Conservation (phyloP, 2,888 invertebrate species). For the Caenorhabditis zanzibari region DNA sequence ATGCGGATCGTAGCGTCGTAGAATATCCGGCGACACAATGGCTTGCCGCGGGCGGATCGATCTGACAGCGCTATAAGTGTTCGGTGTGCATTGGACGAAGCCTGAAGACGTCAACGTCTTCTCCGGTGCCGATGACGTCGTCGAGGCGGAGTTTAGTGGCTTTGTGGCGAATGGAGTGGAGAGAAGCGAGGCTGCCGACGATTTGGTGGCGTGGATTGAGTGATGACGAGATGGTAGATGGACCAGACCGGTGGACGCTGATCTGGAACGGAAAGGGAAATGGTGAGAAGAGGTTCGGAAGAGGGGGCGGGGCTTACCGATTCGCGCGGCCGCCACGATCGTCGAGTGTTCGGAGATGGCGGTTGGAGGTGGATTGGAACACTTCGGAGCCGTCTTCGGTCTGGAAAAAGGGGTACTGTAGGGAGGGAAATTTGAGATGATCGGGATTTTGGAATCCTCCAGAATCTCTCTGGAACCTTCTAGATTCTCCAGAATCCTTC, state of each 20-base stretch:
- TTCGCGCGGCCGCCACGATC: constrained; percentile 57
- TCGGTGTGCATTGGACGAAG: constrained; percentile 52
- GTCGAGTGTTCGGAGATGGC: constrained; percentile 44
- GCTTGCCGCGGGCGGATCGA: constrained; percentile 82
- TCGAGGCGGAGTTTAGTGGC: constrained; percentile 14
- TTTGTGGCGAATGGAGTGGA: constrained; percentile 62
- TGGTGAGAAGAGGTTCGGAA: background rate
- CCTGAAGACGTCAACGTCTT: background rate
- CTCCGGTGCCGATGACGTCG: constrained; percentile 45
- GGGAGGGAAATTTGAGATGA: background rate
- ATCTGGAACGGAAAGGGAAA: constrained; percentile 47
- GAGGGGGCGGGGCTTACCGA: constrained; percentile 12
- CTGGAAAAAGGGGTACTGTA: constrained; percentile 20
- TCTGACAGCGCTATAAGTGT: constrained; percentile 76
- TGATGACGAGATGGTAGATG: constrained; percentile 65
- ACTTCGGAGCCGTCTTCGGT: constrained; percentile 59
- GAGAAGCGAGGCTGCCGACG: constrained; percentile 62
- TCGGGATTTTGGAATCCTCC: background rate
- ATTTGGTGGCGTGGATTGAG: constrained; percentile 68
- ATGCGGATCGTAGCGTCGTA: constrained; percentile 79
- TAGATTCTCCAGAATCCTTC: too few relatives aligned
- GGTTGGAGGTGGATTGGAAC: constrained; percentile 24
- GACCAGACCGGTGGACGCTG: constrained; percentile 73
- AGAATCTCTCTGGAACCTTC: too few relatives aligned
- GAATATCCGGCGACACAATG: constrained; percentile 81